Evolutionary conservation across 2,113 vertebrate genomes (phyloP), one percentile per base, ranked within the genome.

Genomic region (Kobus ellipsiprymnus): DNA sequence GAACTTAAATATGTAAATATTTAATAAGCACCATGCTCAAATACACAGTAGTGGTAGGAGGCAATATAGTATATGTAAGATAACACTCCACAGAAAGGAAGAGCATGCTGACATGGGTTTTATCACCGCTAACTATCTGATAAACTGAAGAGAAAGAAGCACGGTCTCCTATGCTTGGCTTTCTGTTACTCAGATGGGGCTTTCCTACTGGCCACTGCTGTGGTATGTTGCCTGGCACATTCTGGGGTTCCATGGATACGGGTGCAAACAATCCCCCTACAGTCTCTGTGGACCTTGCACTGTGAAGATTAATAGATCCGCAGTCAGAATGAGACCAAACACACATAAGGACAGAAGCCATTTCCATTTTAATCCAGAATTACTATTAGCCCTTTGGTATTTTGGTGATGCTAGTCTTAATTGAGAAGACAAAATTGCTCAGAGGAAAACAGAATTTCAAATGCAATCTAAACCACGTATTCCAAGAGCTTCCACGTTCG

Each of bases 341-440:
- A 95, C 54, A 83, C 52, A 85, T n/a, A 30, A 50, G 21, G 2
- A 52, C 23, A 89, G 36, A 60, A 83, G 23, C 17, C 23, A 67
- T 33, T 40, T 52, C 59, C 11, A 78, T 30, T 93, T 92, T 90
- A 97, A 94, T 71, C 13, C n/a, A 94, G 83, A 92, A 80, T 50
- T 27, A 80, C 62, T 16, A n/a, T n/a, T 46, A 90, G 95, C 90
- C 93, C 93, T 78, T 16, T 50, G n/a, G 48, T 50, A 4, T 44
- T 52, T 3, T 2, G 16, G 91, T 0, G 13, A 52, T 19, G 78
- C 40, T 0, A 4, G 27, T 89, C 91, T 94, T 55, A 59, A 84
- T 50, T 30, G 44, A 93, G 91, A 89, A 97, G 96, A 97, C 89
- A 94, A 81, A 82, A 83, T 0, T 64, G 46, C 62, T 93, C 30